A percentile compares a stretch with the other conserved stretches of the same genome.
Evolutionary conservation across 2,797 vertebrate genomes (phyloP).

Genomic region (Parotocinclus haroldoi): DNA sequence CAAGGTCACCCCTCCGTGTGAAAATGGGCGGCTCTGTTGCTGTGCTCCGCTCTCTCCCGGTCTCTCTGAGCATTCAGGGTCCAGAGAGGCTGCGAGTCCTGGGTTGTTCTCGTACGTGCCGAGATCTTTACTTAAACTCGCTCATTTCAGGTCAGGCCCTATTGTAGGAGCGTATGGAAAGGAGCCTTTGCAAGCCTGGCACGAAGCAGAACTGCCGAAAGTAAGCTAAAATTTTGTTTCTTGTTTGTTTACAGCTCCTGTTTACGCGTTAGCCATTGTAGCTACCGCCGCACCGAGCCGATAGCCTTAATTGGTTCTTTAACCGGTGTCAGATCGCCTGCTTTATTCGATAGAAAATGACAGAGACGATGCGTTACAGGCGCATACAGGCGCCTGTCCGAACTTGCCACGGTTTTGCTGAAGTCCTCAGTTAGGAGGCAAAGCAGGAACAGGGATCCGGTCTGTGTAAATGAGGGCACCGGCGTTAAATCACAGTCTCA

Average conservation of each 20-base stretch:
- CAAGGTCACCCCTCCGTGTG: neutral
- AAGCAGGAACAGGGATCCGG: neutral
- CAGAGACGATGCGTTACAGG: neutral
- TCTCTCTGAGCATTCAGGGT: slow-evolving; percentile 40
- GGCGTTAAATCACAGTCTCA: neutral
- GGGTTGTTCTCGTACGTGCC: neutral
- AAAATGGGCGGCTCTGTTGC: slow-evolving; percentile 68
- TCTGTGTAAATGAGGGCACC: neutral
- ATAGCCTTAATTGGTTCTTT: slow-evolving; percentile 38
- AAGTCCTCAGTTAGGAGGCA: neutral
- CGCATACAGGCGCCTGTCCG: neutral
- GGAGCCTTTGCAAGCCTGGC: neutral
- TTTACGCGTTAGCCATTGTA: slow-evolving; percentile 56
- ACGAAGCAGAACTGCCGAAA: neutral
- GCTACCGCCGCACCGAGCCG: slow-evolving; percentile 34
- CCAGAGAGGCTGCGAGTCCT: slow-evolving; percentile 47
- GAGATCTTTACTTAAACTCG: slow-evolving; percentile 17
- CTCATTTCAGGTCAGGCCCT: neutral
- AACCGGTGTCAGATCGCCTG: no score
- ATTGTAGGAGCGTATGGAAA: neutral
- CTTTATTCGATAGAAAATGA: neutral
- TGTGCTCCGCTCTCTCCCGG: slow-evolving; percentile 65
- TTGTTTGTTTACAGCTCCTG: slow-evolving; percentile 38
- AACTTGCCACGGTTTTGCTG: neutral
- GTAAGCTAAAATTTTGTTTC: slow-evolving; percentile 11